Evolutionary conservation across 2,797 vertebrate species (phyloP), one percentile per base, ranked within the genome.

Genomic region (Phoxinus dragarum): DNA sequence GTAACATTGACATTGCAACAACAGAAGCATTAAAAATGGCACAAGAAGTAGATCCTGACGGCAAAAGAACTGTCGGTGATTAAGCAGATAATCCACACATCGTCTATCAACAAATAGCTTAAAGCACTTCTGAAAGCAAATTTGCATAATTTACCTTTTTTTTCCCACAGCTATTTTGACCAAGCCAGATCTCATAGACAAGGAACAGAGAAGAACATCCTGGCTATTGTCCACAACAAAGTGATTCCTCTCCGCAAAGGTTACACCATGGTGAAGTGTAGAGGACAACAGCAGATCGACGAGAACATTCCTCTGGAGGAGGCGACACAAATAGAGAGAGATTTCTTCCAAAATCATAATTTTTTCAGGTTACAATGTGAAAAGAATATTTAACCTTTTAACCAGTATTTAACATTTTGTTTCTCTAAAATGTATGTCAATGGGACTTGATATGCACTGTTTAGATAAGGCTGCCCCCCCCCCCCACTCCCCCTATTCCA

Each of bases 1-100:
- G 95, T 72, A 97, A 97, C 0, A 93, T 96, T 92, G 96, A 97
- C 89, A 96, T 96, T 2, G 94, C 95, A 85, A 96, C 96, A 86
- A 96, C 94, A 0, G 96, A 96, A 90, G 95, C 95, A 0, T 85
- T 96, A 90, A 94, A 92, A 93, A 96, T 97, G 95, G 96, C 96
- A 36, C 93, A 94, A 68, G 91, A 95, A 61, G 94, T 95, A 86
- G 96, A 97, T 74, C 95, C 94, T 6, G 67, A 40, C 0, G 96
- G 96, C 78, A 93, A 95, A 85, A 94, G 96, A 80, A 96, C 96
- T 56, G 74, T 96, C 75, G 96, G 96, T 96, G 86, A 93, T 92
- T 27, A 34, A 82, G 9, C 23, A 64, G 6, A 64, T 44, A 36
- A 64, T 44, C 76, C n/a, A 16, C 38, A 61, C 38, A 44, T 5